Evolutionary conservation across 2,113 vertebrate species (phyloP).

Genomic region (Oncorhynchus tshawytscha): DNA sequence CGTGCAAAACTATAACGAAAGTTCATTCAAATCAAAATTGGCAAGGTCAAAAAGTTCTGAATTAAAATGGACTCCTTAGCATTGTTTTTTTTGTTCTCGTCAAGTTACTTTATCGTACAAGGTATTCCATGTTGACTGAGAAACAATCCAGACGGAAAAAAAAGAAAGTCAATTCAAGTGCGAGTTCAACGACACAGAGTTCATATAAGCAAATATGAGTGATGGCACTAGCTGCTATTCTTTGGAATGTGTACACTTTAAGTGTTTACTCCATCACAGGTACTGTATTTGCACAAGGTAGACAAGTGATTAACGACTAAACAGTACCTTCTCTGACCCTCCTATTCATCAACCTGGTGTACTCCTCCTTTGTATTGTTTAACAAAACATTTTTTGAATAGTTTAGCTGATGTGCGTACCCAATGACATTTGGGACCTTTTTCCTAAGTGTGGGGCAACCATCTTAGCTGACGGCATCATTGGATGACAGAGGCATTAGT

Average conservation of each 20-base stretch:
- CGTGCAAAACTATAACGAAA: too few relatives aligned
- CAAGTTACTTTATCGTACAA: too few relatives aligned
- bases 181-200: too few relatives aligned
- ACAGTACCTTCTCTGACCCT: not conserved
- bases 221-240: too few relatives aligned
- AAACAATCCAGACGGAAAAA: too few relatives aligned
- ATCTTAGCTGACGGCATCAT: not conserved
- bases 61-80: too few relatives aligned
- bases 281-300: slow-evolving; percentile 25
- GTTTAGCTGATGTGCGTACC: slow-evolving; percentile 9
- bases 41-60: too few relatives aligned
- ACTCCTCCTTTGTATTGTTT: slow-evolving; percentile 13
- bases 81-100: too few relatives aligned
- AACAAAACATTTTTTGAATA: slow-evolving; percentile 19
- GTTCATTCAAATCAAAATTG: too few relatives aligned
- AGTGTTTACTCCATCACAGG: slow-evolving; percentile 10
- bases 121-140: too few relatives aligned
- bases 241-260: not conserved
- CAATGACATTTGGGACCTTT: not conserved
- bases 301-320: slow-evolving; percentile 32
- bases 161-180: too few relatives aligned
- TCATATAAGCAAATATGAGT: too few relatives aligned
- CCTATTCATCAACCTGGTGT: not conserved
- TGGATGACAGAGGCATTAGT: not conserved
- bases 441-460: not conserved